Base-by-base conservation (phyloP, 2,113 vertebrate genomes). In the Edolisoma coerulescens region DNA sequence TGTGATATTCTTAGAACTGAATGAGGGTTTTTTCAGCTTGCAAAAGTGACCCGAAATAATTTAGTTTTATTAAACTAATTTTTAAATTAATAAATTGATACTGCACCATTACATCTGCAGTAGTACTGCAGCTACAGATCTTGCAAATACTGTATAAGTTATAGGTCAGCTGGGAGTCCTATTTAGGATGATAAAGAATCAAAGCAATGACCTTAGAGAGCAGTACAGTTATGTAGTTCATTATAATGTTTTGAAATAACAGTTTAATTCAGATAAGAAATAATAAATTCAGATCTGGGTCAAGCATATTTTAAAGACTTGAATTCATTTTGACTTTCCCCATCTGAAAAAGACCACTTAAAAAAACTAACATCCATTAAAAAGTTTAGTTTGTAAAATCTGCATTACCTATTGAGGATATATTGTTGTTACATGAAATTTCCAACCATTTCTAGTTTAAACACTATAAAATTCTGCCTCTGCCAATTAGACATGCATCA, bases 401-500 rank as follows among this genome's bases (percentile, higher is more conserved):
- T n/a, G 4, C 6, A 8, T 76, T 82, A 47, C 24, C 2, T 2
- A 22, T 49, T 59, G 33, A 84, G 28, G 91, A 35, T 53, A 45
- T 42, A 41, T 47, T 21, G 21, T 50, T 47, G 50, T 52, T 68
- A 77, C 15, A 56, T 39, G 30, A 81, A 76, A 59, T 63, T 93
- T 69, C 52, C 57, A 69, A 32, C 26, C 35, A 79, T 71, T 89
- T 84, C 44, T n/a, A 45, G 27, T 71, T 84, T 68, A 82, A 71
- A 44, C 63, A 16, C 9, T 42, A 64, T 83, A 89, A 81, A 89
- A 75, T 28, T 45, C 68, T 90, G 50, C 45, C 69, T 89, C 73
- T 90, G 53, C 26, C 68, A 67, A 65, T 93, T 95, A 94, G 75
- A 90, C 65, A 87, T 77, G 45, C 85, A 90, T 91, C 84, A 95